Base-by-base conservation (phyloP, 2,113 vertebrate species). In the Sterna hirundo region DNA sequence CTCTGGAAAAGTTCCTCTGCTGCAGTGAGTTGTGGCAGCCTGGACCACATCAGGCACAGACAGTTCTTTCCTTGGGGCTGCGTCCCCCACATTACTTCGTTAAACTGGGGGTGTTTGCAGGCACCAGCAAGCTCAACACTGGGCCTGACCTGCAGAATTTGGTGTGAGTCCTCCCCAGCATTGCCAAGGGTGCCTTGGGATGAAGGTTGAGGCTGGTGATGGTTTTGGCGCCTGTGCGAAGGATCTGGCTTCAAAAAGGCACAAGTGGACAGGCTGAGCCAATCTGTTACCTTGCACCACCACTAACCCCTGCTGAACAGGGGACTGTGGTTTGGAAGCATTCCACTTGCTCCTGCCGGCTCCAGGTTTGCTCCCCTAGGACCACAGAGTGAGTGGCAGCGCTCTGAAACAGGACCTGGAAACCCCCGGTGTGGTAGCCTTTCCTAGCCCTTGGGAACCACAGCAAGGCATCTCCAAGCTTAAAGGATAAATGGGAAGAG, bases 401-500 rank as follows among this genome's bases (percentile, higher is more conserved):
- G 26, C 65, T 44, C 62, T 32, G 38, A 92, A 95, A 74, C 0
- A 1, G 54, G 55, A 66, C 51, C 4, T 1, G 3, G 36, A 81
- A 23, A 5, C 7, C 13, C 19, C 14, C 6, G 6, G 8, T 2
- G 1, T 3, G 12, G 40, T 40, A 90, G 26, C 23, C 13, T 91
- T 89, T 92, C 58, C 44, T 17, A 81, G 13, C 47, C 93, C 75
- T 74, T 88, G 36, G 75, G 69, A 93, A 80, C 20, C 64, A 83
- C 27, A 79, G 38, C 7, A 79, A 71, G 25, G 22, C 29, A 74
- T 89, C 60, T 90, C 89, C 74, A 88, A 96, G 80, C 92, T 96
- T 80, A 52, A 58, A 47, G 65, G 23, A 75, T n/a, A 83, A 65
- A 32, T 3, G 12, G 21, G 44, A 52, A 94, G 47, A 91, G 55